Percentiles rank a stretch among this genome's conserved stretches.
Conservation (phyloP, 2,888 invertebrate genomes). For the Agriopis marginaria region DNA sequence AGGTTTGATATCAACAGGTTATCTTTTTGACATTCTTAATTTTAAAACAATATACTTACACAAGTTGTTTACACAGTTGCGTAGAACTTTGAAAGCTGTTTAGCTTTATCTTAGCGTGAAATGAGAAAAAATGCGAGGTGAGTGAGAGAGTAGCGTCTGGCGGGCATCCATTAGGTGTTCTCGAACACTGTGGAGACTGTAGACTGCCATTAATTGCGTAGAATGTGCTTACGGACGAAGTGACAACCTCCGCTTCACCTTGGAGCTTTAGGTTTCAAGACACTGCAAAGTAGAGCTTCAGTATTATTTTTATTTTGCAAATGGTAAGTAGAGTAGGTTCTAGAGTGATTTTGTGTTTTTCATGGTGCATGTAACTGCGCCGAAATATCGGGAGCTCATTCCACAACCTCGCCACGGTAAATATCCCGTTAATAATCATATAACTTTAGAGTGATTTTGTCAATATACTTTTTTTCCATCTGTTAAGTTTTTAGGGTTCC, state of each 20-base stretch:
- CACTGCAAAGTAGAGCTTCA: conserved; percentile 7
- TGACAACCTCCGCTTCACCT: conserved; percentile 50
- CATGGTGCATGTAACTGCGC: too few relatives aligned
- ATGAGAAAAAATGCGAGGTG: conserved; percentile 37
- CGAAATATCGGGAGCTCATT: too few relatives aligned
- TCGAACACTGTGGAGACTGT: conserved; percentile 48
- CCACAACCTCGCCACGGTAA: too few relatives aligned
- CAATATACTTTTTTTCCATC: background rate
- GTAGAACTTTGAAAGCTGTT: conserved; percentile 10
- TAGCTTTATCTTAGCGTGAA: conserved; percentile 26
- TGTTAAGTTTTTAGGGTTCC: too few relatives aligned
- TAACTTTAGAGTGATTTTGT: too few relatives aligned
- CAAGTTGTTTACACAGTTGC: background rate
- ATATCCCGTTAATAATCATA: too few relatives aligned
- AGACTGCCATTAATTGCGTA: conserved; percentile 58
- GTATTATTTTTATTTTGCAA: conserved; percentile 25
- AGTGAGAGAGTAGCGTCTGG: conserved; percentile 47
- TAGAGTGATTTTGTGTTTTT: too few relatives aligned
- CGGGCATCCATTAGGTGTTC: conserved; percentile 59
- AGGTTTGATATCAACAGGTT: background rate
- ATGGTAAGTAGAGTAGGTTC: background rate
- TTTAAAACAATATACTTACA: background rate
- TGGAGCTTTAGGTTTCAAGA: conserved; percentile 42
- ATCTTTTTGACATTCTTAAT: conserved; percentile 11
- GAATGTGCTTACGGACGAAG: conserved; percentile 46